phyloP scores from a whole-genome alignment of 1,140 invertebrate species.

The Helicoverpa armigera region DNA sequence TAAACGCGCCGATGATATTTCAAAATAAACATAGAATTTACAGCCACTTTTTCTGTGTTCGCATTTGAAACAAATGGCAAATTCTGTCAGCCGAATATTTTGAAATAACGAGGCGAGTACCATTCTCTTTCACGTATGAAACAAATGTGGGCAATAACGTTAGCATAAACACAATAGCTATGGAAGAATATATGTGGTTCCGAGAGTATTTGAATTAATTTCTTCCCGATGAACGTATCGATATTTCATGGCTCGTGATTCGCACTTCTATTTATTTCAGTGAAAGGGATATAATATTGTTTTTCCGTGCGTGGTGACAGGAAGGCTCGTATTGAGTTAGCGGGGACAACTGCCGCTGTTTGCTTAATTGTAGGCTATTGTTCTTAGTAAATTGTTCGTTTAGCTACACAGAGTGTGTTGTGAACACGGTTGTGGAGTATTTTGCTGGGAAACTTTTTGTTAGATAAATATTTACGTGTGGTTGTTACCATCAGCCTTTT shows the following conservation, averaged over 20 bases:
- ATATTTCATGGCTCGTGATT: conserved; percentile 29
- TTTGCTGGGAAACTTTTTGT: too few species aligned
- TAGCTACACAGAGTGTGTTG: too few species aligned
- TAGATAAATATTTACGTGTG: too few species aligned
- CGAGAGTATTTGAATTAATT: conserved; percentile 38
- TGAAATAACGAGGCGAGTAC: conserved; percentile 5
- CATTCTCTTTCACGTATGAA: not conserved
- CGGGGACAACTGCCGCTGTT: not conserved
- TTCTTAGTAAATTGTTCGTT: not conserved
- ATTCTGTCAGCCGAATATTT: conserved; percentile 7
- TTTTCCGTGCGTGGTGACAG: not conserved
- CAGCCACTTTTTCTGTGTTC: not conserved
- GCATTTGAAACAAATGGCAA: conserved; percentile 18
- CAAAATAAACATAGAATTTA: conserved; percentile 31
- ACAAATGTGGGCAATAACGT: conserved; percentile 46
- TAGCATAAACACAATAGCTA: conserved; percentile 30
- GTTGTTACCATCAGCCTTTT: too few species aligned
- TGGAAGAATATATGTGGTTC: conserved; percentile 11
- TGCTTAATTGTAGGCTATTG: not conserved
- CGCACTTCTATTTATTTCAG: conserved; percentile 40
- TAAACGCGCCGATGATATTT: conserved; percentile 15
- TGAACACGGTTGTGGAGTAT: too few species aligned
- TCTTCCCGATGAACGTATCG: conserved; percentile 13
- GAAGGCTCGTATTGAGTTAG: not conserved
- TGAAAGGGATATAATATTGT: not conserved